Evolutionary conservation across 1,140 invertebrate genomes (phyloP).

Genomic region (roundworm (Caenorhabditis elegans)): WBcel235 BX284602.5:7613001-7613500

Average conservation of each 20-base stretch:
- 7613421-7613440: neutral
- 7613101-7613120: neutral
- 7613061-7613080: neutral
- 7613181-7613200: neutral
- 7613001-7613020: neutral
- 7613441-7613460: neutral
- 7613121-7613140: neutral
- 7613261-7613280: constrained; percentile 8
- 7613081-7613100: neutral
- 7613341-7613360: neutral
- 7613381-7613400: neutral
- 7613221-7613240: neutral
- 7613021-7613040: neutral
- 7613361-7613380: neutral
- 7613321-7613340: neutral
- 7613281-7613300: constrained; percentile 6
- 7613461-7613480: neutral
- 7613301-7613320: neutral
- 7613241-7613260: neutral
- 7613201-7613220: constrained; percentile 7
- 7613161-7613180: neutral
- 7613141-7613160: neutral
- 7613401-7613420: neutral
- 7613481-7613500: neutral
- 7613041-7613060: neutral